Evolutionary conservation across 1,140 invertebrate genomes (phyloP).

Genomic region (Danaus plexippus): DNA sequence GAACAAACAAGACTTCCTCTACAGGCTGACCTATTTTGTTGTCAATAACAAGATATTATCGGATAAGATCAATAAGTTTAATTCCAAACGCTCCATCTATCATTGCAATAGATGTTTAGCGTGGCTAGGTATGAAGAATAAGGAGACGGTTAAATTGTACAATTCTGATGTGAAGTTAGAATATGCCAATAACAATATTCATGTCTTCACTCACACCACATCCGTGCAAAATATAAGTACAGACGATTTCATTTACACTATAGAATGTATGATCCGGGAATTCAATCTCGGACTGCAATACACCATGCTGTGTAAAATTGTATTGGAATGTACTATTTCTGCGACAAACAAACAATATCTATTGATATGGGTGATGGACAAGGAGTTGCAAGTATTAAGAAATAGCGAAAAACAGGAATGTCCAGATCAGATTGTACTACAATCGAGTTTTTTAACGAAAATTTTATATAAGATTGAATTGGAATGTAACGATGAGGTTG

Average conservation of each 20-base stretch:
- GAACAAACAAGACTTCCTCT: constrained; percentile 66
- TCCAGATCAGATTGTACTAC: constrained; percentile 44
- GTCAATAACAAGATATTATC: constrained; percentile 55
- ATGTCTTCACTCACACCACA: constrained; percentile 39
- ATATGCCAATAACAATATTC: constrained; percentile 31
- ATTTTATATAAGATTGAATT: constrained; percentile 67
- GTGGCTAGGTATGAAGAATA: constrained; percentile 68
- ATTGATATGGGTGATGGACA: constrained; percentile 73
- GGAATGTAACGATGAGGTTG: constrained; percentile 53
- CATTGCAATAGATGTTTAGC: constrained; percentile 71
- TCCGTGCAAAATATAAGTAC: constrained; percentile 35
- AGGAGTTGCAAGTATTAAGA: constrained; percentile 65
- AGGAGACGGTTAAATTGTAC: constrained; percentile 58
- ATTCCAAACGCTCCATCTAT: constrained; percentile 55
- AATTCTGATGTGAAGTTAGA: constrained; percentile 61
- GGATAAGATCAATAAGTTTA: constrained; percentile 56
- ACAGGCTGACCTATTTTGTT: constrained; percentile 66
- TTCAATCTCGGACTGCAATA: constrained; percentile 66
- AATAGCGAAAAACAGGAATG: constrained; percentile 34
- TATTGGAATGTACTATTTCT: constrained; percentile 57
- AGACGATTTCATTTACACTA: constrained; percentile 66
- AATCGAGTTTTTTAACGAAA: constrained; percentile 60
- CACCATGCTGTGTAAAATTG: constrained; percentile 64
- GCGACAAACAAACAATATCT: constrained; percentile 61
- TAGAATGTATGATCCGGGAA: constrained; percentile 63